A percentile compares a stretch with the other conserved stretches of the same genome.
phyloP scores from a whole-genome alignment of 2,888 invertebrate species.

The Meloe dianella region DNA sequence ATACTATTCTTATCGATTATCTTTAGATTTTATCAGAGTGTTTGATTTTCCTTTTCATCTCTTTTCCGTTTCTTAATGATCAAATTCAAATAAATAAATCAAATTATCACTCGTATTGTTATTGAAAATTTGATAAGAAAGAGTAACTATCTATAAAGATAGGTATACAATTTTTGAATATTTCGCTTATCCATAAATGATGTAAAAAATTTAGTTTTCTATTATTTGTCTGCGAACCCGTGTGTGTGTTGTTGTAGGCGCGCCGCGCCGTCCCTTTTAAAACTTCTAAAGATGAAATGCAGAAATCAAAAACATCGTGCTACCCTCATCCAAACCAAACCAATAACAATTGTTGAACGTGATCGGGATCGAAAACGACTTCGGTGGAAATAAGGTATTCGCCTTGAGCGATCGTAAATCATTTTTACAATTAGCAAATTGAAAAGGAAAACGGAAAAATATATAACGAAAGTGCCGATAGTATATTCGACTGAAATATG shows the following conservation, averaged over 20 bases:
- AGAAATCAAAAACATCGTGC: constrained; percentile 46
- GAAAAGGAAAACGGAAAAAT: constrained; percentile 42
- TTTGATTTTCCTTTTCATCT: neutral
- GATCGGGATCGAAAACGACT: constrained; percentile 42
- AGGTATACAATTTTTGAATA: no score
- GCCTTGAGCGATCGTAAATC: constrained; percentile 42
- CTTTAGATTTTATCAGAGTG: neutral
- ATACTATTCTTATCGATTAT: neutral
- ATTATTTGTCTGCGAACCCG: neutral
- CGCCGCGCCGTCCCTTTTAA: neutral
- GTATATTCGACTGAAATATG: neutral
- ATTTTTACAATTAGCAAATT: constrained; percentile 51
- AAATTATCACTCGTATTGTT: no score
- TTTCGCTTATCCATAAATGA: no score
- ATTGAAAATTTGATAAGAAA: no score
- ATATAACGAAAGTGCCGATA: constrained; percentile 14
- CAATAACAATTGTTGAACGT: constrained; percentile 51
- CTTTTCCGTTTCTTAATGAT: neutral
- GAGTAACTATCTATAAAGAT: no score
- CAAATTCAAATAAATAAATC: neutral
- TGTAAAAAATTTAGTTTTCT: neutral
- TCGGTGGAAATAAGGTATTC: constrained; percentile 28
- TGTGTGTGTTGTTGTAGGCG: neutral
- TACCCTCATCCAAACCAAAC: constrained; percentile 37
- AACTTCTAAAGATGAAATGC: constrained; percentile 30